Evolutionary conservation across 2,888 invertebrate species (phyloP), one percentile per base, ranked within the genome.

Genomic region (Lithophane semibrunnea): DNA sequence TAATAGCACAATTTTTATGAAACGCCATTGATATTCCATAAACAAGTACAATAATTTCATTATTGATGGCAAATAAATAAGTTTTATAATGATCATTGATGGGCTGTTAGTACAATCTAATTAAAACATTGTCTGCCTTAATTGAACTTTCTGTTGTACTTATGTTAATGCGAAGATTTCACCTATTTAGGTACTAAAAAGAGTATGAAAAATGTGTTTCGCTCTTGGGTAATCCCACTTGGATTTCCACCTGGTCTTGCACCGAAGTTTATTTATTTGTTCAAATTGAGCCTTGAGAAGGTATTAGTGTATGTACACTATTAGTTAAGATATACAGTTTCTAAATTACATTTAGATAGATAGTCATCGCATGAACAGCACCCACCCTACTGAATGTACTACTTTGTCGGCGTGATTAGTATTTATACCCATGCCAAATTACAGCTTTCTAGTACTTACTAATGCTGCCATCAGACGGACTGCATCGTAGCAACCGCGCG

Each of bases 101-200:
- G 58, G 29, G 12, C 16, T 61, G n/a, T 42, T 70, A 61, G 4
- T 16, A 44, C 10, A 24, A n/a, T 54, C 16, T 29, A 61, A 2
- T 75, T 18, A n/a, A 42, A 56, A 64, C 10, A 49, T 69, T 10
- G 18, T 18, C 47, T 56, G 49, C 56, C 69, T 65, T 29, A 78
- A 52, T 78, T 65, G 1, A 58, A 65, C 58, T 78, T 78, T 65
- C 52, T 70, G 64, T 67, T 37, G 47, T 54, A 37, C 10, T 63
- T 68, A 37, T 24, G 12, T 29, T 54, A 61, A 54, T 61, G 16
- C 44, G 16, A 52, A 75, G 0, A 60, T 37, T 42, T 54, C 3
- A n/a, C 18, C 2, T 3, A 37, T 21, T 76, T n/a, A 29, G 29
- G 29, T 29, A 66, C 10, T 42, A 21, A 29, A 66, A 37, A 52